Evolutionary conservation across 2,888 invertebrate species (phyloP), one percentile per base, ranked within the genome.

Genomic region (Nipponacmea schrenckii): DNA sequence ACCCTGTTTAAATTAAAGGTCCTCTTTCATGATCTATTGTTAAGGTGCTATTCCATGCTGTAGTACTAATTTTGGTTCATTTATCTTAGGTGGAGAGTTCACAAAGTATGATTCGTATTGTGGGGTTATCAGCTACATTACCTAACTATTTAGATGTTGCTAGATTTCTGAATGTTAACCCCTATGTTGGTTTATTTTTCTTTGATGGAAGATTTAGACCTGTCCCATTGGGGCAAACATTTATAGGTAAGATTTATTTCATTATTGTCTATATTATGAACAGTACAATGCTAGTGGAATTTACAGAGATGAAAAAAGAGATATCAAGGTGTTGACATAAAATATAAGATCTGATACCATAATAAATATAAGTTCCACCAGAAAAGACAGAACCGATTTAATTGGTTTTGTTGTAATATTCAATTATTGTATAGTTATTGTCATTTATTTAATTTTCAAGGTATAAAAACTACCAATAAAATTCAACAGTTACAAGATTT

Each of bases 131-230:
- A 0, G 99, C 99, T 14, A 99, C 99, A 0, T 90, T 99, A 76
- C 99, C 99, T 0, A 99, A 99, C 89, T 99, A 99, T 88, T 89
- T 96, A 4, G 98, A 99, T 90, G 98, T 99, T 39, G 97, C 98
- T 2, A 91, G 92, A 79, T 99, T 99, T 88, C 91, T 99, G 15
- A 91, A 95, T 20, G 99, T 99, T 0, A 98, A 98, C 90, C 95
- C 96, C 0, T 92, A 94, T 87, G 85, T 84, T 48, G 98, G 98
- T 0, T 90, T 98, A 1, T 98, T 97, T 90, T 98, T 94, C 90
- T 98, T 98, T 88, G 89, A 89, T 81, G 85, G 86, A 0, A 77
- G 89, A n/a, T 89, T 89, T 76, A 79, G 99, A 1, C 98, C 99
- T 0, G 98, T 99, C 0, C 98, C 98, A 0, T 90, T 98, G 10